A percentile compares a stretch with the other conserved stretches of the same genome.
Evolutionary conservation across 2,113 vertebrate species (phyloP).

Genomic region (Hydrochoerus hydrochaeris): DNA sequence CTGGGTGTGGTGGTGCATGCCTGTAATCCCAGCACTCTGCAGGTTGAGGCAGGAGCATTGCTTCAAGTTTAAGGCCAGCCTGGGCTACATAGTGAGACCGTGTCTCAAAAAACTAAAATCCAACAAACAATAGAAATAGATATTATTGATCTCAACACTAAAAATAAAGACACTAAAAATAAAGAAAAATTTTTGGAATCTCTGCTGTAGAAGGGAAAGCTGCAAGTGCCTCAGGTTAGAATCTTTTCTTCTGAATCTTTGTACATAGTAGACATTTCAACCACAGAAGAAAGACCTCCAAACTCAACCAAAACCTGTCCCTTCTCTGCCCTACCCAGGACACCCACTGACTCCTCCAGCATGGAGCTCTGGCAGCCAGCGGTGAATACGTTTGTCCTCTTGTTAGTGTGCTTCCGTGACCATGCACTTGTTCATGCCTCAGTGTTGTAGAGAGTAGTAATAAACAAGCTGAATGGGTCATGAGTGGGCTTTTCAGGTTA

Average conservation of each 20-base stretch:
- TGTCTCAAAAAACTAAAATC: neutral
- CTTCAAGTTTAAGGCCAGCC: neutral
- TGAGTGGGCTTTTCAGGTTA: neutral
- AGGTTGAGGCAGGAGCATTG: neutral
- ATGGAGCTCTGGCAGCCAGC: neutral
- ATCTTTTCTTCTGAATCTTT: neutral
- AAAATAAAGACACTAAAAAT: constrained; percentile 29
- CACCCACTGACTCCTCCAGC: neutral
- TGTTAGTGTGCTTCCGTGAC: neutral
- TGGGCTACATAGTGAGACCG: neutral
- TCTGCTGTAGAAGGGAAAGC: neutral
- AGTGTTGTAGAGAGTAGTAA: neutral
- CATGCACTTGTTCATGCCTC: neutral
- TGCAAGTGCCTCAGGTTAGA: neutral
- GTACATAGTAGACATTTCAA: neutral
- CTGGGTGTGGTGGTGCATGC: neutral
- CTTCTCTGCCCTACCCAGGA: accelerated
- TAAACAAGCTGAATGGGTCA: constrained; percentile 26
- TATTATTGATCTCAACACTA: constrained; percentile 25
- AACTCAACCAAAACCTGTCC: neutral
- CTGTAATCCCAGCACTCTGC: neutral
- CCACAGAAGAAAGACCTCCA: neutral
- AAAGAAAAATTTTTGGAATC: constrained; percentile 15
- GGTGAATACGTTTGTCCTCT: constrained; percentile 14
- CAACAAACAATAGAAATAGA: neutral